A percentile compares a stretch with the other conserved stretches of the same genome.
Evolutionary conservation across 2,888 invertebrate species (phyloP).

Genomic region (Reticulitermes lucifugus): DNA sequence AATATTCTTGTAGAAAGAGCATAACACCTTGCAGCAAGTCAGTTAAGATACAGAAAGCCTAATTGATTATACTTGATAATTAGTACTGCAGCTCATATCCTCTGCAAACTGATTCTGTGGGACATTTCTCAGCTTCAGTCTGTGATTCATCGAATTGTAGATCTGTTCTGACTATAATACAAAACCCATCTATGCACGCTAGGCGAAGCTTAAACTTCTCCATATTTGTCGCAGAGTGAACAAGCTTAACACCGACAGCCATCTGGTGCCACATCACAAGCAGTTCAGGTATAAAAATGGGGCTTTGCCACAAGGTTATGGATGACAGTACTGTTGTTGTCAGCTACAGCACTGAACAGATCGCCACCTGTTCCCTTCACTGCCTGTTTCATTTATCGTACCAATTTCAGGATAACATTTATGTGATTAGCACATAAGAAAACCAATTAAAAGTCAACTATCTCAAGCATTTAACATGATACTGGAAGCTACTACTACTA

Average conservation of each 20-base stretch:
- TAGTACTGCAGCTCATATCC: neutral
- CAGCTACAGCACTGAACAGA: neutral
- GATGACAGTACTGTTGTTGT: neutral
- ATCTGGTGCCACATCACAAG: neutral
- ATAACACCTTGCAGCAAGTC: no score
- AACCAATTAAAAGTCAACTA: neutral
- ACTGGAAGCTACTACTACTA: neutral
- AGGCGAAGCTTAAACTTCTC: neutral
- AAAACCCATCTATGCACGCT: neutral
- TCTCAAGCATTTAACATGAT: neutral
- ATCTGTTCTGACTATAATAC: neutral
- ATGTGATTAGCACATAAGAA: neutral
- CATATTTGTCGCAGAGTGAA: neutral
- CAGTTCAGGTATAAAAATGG: constrained; percentile 13
- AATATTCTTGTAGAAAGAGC: no score
- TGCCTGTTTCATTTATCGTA: neutral
- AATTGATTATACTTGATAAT: neutral
- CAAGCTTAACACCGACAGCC: neutral
- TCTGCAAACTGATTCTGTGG: neutral
- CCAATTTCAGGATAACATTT: neutral
- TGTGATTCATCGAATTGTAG: neutral
- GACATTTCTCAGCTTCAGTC: neutral
- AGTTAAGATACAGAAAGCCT: neutral
- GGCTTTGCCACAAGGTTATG: neutral
- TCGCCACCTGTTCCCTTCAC: neutral